Base-by-base conservation (phyloP, 2,888 invertebrate species). In the Mythimna pallens region DNA sequence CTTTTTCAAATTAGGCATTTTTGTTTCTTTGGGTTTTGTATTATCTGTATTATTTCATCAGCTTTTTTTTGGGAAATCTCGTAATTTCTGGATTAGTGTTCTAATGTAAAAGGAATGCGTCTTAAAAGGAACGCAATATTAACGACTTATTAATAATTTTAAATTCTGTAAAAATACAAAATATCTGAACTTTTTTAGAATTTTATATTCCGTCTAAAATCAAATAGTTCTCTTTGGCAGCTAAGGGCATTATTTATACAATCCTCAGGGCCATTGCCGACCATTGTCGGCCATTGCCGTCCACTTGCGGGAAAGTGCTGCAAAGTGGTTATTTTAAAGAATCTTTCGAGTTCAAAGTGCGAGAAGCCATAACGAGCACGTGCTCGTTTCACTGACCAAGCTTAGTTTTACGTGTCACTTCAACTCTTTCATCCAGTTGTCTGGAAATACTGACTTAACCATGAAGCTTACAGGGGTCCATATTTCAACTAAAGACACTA, bases 321-420 rank as follows among this genome's bases (percentile, higher is more conserved):
- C 34, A 10, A 36, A 69, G 43, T 66, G 61, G 68, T 50, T 59
- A 69, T 73, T 81, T 73, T 77, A 81, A 76, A 81, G 81, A 81
- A 81, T 72, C 65, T 72, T 30, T 47, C n/a, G 34, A 82, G 75
- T 76, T 82, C 59, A 64, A 64, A 82, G 80, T 76, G 82, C 57
- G 17, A 70, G 47, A 22, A 65, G 30, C 58, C 64, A 57, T 80
- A 83, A 77, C 71, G 67, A 52, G 40, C 72, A 83, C 82, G 62
- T 68, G 17, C 52, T 59, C 70, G 59, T 52, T 80, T 68, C 76
- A 68, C 54, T 72, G 77, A 57, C 55, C 66, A 65, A 73, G 71
- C 70, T 80, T 36, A 73, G 70, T 76, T 71, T 73, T 67, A 81
- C 50, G 55, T 58, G 67, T 12, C 40, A 65, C 58, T 67, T 50